Conservation (phyloP, 2,888 invertebrate genomes). For the Alentia gelatinosa region DNA sequence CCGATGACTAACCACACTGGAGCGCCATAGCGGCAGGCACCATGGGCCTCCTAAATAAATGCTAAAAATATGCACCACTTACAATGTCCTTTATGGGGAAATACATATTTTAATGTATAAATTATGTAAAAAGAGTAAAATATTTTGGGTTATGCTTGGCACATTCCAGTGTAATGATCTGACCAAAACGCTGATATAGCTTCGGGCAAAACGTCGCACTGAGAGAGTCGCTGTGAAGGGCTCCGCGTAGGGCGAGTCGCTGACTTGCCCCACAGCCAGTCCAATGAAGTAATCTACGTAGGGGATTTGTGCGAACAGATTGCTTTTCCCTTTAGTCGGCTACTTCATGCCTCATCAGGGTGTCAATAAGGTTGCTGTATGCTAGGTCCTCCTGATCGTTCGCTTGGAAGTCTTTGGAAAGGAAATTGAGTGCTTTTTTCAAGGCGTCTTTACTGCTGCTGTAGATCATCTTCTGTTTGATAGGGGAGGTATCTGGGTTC, state of each 20-base stretch:
- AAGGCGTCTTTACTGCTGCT: constrained; percentile 97
- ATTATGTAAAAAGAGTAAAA: neutral
- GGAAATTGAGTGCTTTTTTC: constrained; percentile 97
- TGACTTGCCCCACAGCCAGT: neutral
- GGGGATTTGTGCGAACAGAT: neutral
- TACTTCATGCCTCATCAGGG: constrained; percentile 37
- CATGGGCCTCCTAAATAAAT: neutral
- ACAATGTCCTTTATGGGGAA: neutral
- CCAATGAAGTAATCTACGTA: neutral
- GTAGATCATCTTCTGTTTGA: constrained; percentile 90
- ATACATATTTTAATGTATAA: neutral
- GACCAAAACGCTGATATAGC: neutral
- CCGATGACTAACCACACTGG: neutral
- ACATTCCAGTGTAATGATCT: neutral
- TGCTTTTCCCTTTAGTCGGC: neutral
- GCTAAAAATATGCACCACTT: neutral
- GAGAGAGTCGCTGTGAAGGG: neutral
- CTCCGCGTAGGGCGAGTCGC: neutral
- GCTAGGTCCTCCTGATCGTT: constrained; percentile 92
- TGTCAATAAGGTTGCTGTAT: constrained; percentile 72
- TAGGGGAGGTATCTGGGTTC: constrained; percentile 97
- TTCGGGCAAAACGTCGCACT: neutral
- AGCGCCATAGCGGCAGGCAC: neutral
- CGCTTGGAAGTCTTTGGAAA: constrained; percentile 97
- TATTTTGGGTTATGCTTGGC: neutral